phyloP scores from a whole-genome alignment of 2,113 vertebrate species.

The Tetraodon nigroviridis region DNA sequence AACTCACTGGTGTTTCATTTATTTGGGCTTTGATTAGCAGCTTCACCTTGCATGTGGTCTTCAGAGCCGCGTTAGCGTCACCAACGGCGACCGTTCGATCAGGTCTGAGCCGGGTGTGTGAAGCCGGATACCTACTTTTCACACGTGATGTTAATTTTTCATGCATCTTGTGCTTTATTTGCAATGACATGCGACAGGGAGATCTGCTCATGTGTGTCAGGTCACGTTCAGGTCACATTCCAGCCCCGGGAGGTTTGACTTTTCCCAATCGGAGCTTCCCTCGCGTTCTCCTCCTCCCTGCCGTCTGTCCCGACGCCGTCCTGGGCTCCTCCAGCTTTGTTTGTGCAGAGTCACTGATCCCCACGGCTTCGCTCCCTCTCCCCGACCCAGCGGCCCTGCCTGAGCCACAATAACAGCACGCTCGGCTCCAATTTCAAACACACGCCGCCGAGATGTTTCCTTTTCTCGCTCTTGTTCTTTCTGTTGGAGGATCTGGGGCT shows the following conservation, averaged over 20 bases:
- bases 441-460: slow-evolving; percentile 2
- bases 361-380: slow-evolving; percentile 17
- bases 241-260: background rate
- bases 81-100: no score
- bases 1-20: slow-evolving; percentile 3
- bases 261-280: background rate
- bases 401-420: slow-evolving; percentile 27
- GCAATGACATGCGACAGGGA: background rate
- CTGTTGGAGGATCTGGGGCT: background rate
- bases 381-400: slow-evolving; percentile 7
- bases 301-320: background rate
- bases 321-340: slow-evolving; percentile 17
- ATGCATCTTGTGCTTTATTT: no score
- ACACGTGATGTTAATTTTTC: no score
- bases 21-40: background rate
- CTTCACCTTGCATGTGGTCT: background rate
- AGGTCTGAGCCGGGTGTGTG: no score
- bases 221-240: slow-evolving; percentile 15
- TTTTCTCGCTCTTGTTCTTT: background rate
- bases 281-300: background rate
- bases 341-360: slow-evolving; percentile 28
- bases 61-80: background rate
- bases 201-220: slow-evolving; percentile 14
- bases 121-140: no score
- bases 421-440: slow-evolving; percentile 40